Conservation (phyloP, 2,797 vertebrate genomes). For the Anguilla megastoma region DNA sequence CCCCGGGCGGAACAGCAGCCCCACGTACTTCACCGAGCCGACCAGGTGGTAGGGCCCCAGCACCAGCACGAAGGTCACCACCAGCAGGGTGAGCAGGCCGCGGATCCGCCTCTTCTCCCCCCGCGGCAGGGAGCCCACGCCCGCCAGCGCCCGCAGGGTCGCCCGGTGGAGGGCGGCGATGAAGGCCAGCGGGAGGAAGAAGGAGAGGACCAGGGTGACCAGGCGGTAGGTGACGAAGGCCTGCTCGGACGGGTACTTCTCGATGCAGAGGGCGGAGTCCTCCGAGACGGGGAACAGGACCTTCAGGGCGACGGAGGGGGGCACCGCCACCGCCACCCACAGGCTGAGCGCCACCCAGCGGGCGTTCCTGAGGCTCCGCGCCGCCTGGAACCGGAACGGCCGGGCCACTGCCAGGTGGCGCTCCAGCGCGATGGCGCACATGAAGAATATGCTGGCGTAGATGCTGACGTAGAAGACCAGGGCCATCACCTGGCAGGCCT, state of each 20-base stretch:
- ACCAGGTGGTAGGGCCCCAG: slow-evolving; percentile 53
- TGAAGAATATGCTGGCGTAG: slow-evolving; percentile 46
- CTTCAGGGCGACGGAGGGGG: slow-evolving; percentile 34
- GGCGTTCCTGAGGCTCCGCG: slow-evolving; percentile 38
- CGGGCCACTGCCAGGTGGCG: slow-evolving; percentile 48
- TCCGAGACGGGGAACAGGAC: slow-evolving; percentile 31
- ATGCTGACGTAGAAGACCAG: slow-evolving; percentile 50
- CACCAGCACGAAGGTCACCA: slow-evolving; percentile 49
- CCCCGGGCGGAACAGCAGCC: slow-evolving; percentile 33
- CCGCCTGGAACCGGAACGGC: slow-evolving; percentile 43
- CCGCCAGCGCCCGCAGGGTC: slow-evolving; percentile 55
- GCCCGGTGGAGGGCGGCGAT: slow-evolving; percentile 43
- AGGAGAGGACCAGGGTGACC: slow-evolving; percentile 50
- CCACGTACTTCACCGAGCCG: slow-evolving; percentile 49
- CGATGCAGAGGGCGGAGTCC: slow-evolving; percentile 48
- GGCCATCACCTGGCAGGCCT: slow-evolving; percentile 34
- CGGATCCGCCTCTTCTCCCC: slow-evolving; percentile 51
- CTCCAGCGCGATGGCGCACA: slow-evolving; percentile 53
- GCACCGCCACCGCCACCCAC: slow-evolving; percentile 41
- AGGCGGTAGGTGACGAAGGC: slow-evolving; percentile 47
- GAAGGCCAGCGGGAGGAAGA: slow-evolving; percentile 50
- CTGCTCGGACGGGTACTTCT: slow-evolving; percentile 48
- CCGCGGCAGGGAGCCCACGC: slow-evolving; percentile 43
- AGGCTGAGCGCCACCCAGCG: slow-evolving; percentile 30
- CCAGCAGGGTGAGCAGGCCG: slow-evolving; percentile 45